Percentiles rank a stretch among this genome's conserved stretches.
These are phyloP conservation scores for Spheniscus humboldti DNA, from an alignment of 2,797 vertebrate species.

Conservation along the genomic window DNA sequence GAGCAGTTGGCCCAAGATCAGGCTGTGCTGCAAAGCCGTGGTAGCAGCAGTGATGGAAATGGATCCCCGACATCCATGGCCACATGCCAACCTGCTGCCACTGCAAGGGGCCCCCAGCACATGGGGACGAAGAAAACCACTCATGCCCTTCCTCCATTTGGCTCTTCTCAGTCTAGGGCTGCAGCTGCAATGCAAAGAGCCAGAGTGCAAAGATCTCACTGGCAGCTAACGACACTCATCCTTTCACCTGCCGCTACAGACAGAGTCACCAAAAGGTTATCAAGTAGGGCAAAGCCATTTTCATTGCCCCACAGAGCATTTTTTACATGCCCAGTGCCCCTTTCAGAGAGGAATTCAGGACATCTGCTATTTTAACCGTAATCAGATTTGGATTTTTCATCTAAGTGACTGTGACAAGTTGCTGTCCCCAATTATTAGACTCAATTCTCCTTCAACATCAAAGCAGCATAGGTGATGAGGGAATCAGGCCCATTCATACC, in stretches of 20 bases:
- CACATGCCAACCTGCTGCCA: not conserved
- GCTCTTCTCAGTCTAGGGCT: not conserved
- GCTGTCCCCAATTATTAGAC: not conserved
- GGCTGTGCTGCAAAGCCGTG: not conserved
- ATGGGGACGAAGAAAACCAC: not conserved
- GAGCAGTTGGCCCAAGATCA: not conserved
- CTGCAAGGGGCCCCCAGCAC: not conserved
- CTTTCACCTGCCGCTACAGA: not conserved
- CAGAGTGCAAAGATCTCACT: not conserved
- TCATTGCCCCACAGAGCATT: not conserved
- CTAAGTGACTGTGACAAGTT: not conserved
- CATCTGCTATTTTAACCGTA: not conserved
- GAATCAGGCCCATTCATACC: not conserved
- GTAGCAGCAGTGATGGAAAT: not conserved
- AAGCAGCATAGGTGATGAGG: not conserved
- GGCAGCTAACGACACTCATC: not conserved
- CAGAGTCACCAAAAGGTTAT: not conserved
- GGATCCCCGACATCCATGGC: rapidly evolving
- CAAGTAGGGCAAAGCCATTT: not conserved
- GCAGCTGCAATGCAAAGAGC: not conserved
- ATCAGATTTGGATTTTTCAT: not conserved
- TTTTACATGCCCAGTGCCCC: not conserved
- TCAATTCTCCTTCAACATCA: not conserved
- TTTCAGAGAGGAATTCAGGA: not conserved
- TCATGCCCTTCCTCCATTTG: rapidly evolving